These are phyloP conservation scores for Mus minutoides DNA, from an alignment of 2,797 vertebrate species.

Conservation along the genomic window DNA sequence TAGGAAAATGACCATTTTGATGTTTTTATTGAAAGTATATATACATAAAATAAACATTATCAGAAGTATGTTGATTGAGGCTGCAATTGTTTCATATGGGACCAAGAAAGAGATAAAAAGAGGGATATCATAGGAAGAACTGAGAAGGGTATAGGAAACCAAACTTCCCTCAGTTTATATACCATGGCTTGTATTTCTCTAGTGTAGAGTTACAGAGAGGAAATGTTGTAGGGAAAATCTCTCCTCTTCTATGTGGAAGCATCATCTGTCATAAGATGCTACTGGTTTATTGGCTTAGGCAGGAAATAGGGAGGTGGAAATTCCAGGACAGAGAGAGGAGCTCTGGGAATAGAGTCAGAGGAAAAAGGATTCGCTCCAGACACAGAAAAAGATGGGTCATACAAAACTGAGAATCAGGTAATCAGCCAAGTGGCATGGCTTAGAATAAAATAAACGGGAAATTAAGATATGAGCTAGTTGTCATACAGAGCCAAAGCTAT, in stretches of 20 bases:
- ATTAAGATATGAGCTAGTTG: neutral
- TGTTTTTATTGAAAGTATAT: neutral
- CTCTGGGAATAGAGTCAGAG: neutral
- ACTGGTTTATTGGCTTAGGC: neutral
- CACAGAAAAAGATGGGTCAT: neutral
- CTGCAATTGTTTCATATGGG: neutral
- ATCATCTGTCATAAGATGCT: neutral
- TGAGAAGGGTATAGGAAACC: accelerated
- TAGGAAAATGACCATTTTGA: neutral
- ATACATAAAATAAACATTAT: neutral
- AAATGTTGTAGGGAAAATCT: neutral
- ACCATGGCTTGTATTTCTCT: neutral
- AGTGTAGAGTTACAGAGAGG: neutral
- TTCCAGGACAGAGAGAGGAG: neutral
- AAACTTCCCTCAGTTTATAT: neutral
- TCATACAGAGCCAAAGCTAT: neutral
- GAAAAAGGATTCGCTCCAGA: neutral
- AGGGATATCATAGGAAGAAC: neutral
- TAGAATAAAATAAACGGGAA: neutral
- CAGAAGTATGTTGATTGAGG: neutral
- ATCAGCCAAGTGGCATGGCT: neutral
- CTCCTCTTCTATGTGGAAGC: neutral
- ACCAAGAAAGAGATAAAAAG: neutral
- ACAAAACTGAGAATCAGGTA: neutral
- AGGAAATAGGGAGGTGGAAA: neutral